A percentile compares a stretch with the other conserved stretches of the same genome.
Evolutionary conservation across 1,140 invertebrate genomes (phyloP).

Genomic region (Sogatella furcifera): DNA sequence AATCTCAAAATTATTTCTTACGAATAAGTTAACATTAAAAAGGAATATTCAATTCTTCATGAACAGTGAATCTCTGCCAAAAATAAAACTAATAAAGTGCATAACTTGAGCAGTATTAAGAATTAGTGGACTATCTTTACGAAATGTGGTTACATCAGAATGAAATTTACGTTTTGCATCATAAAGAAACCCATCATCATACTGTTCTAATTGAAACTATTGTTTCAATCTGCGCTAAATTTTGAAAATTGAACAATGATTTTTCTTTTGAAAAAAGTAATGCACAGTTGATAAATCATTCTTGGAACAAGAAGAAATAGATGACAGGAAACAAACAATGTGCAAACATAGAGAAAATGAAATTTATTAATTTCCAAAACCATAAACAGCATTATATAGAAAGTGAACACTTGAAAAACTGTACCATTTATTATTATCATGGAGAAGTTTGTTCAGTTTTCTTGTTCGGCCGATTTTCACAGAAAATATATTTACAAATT

Average conservation of each 20-base stretch:
- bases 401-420: conserved; percentile 17
- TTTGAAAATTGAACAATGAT: not conserved
- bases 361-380: conserved; percentile 17
- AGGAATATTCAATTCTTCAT: too few species aligned
- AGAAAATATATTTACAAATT: conserved; percentile 16
- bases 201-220: not conserved
- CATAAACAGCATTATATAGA: conserved; percentile 13
- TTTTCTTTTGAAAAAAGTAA: not conserved
- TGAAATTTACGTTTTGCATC: not conserved
- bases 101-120: not conserved
- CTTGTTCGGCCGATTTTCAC: conserved; percentile 12
- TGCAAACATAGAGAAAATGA: conserved; percentile 15
- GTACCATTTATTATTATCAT: not conserved
- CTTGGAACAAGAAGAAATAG: not conserved
- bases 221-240: not conserved
- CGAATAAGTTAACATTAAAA: too few species aligned
- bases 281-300: not conserved
- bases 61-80: too few species aligned
- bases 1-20: not conserved
- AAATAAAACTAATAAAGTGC: too few species aligned
- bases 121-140: not conserved
- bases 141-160: not conserved
- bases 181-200: not conserved
- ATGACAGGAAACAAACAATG: conserved; percentile 7
- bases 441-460: not conserved